Percentiles rank a stretch among this genome's conserved stretches.
phyloP scores from a whole-genome alignment of 2,113 vertebrate species.

The Calyptommatus sinebrachiatus region DNA sequence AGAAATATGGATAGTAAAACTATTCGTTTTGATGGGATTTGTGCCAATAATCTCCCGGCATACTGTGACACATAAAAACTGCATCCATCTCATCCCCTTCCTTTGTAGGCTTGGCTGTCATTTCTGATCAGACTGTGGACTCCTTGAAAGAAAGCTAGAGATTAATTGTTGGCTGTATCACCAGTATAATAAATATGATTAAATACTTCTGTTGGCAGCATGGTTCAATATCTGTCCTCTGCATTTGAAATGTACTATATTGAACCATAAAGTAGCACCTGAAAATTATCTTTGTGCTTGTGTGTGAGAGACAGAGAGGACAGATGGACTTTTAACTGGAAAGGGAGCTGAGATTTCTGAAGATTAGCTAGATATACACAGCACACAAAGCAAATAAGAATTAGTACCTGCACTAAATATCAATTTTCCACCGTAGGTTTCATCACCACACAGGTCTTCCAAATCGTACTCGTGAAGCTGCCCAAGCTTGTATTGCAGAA shows the following conservation, averaged over 20 bases:
- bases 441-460: not conserved
- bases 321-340: not conserved
- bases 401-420: not conserved
- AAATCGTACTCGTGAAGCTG: not conserved
- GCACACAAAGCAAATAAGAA: not conserved
- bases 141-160: constrained; percentile 4
- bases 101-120: constrained; percentile 4
- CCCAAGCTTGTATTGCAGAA: not conserved
- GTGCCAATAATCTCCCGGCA: not conserved
- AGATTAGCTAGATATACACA: not conserved
- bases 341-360: constrained; percentile 17
- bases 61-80: not conserved
- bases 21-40: not conserved
- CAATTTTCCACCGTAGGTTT: not conserved
- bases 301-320: not conserved
- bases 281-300: constrained; percentile 20
- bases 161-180: constrained; percentile 5
- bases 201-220: constrained; percentile 12
- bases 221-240: constrained; percentile 23
- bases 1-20: not conserved
- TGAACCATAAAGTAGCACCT: constrained; percentile 27
- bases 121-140: constrained; percentile 23
- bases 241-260: constrained; percentile 18
- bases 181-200: constrained; percentile 22
- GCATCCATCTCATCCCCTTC: not conserved